phyloP scores from a whole-genome alignment of 1,140 invertebrate genomes.

The Eulimnadia texana region DNA sequence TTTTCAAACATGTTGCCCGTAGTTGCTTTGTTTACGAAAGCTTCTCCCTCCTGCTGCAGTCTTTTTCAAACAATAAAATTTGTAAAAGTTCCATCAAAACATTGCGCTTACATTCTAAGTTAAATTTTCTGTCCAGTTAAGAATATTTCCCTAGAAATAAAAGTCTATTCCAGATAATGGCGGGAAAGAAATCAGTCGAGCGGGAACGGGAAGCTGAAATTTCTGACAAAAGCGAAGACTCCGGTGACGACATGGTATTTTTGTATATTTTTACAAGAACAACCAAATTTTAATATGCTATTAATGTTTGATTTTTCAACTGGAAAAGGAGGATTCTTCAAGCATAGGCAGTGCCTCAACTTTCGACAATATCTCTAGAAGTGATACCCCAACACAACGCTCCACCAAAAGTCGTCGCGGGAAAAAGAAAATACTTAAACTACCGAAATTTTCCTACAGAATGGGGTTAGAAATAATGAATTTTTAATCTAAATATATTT shows the following conservation, averaged over 20 bases:
- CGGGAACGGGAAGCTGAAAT: not conserved
- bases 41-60: not conserved
- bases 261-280: not conserved
- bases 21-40: not conserved
- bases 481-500: too few relatives aligned
- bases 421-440: conserved; percentile 44
- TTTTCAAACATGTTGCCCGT: too few relatives aligned
- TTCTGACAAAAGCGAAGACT: not conserved
- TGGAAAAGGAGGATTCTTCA: conserved; percentile 45
- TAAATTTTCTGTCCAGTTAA: too few relatives aligned
- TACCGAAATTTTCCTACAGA: conserved; percentile 59
- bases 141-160: too few relatives aligned
- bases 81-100: too few relatives aligned
- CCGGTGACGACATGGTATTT: not conserved
- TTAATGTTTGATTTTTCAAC: not conserved
- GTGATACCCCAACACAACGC: conserved; percentile 64
- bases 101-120: too few relatives aligned
- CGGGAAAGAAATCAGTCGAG: not conserved
- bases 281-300: not conserved
- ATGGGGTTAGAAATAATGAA: conserved; percentile 60
- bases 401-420: conserved; percentile 44
- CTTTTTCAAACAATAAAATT: too few relatives aligned
- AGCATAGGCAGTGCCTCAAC: conserved; percentile 72
- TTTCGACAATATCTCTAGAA: conserved; percentile 66
- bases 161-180: too few relatives aligned